A percentile compares a stretch with the other conserved stretches of the same genome.
Evolutionary conservation across 2,113 vertebrate species (phyloP).

Genomic region (Entelurus aequoreus): DNA sequence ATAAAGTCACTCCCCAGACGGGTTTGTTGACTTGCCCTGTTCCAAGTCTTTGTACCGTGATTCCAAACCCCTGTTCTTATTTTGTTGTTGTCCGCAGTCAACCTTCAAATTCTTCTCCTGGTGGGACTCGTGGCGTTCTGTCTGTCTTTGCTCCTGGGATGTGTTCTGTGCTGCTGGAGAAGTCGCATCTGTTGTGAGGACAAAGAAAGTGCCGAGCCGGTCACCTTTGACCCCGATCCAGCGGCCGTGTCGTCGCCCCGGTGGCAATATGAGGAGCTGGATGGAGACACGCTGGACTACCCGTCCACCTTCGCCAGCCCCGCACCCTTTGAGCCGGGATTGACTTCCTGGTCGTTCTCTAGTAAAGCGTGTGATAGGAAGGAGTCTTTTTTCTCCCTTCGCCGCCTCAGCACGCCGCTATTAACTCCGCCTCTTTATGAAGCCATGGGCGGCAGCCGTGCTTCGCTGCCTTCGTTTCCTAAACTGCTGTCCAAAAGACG

Average conservation of each 20-base stretch:
- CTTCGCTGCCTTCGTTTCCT: constrained; percentile 54
- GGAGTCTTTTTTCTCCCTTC: constrained; percentile 55
- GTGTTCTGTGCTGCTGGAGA: constrained; percentile 66
- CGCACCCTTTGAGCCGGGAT: constrained; percentile 41
- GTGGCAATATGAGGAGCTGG: constrained; percentile 41
- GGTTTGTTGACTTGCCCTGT: no score
- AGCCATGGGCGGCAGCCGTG: constrained; percentile 33
- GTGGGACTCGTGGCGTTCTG: constrained; percentile 68
- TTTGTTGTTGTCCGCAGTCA: constrained; percentile 56
- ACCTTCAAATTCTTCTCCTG: constrained; percentile 69
- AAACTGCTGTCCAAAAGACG: constrained; percentile 58
- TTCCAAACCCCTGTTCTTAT: not conserved
- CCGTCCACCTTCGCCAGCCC: constrained; percentile 55
- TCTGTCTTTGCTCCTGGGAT: constrained; percentile 72
- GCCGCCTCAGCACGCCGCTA: constrained; percentile 48
- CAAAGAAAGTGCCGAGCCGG: constrained; percentile 40
- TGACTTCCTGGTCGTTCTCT: constrained; percentile 14
- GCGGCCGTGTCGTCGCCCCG: constrained; percentile 19
- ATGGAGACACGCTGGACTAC: constrained; percentile 54
- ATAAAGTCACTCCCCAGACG: no score
- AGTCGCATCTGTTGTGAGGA: constrained; percentile 23
- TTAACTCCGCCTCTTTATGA: constrained; percentile 33
- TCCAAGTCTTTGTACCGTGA: not conserved
- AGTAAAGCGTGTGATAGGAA: constrained; percentile 25
- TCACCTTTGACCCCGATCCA: constrained; percentile 23